Evolutionary conservation across 2,888 invertebrate genomes (phyloP).

Genomic region (Silvanus unidentatus): DNA sequence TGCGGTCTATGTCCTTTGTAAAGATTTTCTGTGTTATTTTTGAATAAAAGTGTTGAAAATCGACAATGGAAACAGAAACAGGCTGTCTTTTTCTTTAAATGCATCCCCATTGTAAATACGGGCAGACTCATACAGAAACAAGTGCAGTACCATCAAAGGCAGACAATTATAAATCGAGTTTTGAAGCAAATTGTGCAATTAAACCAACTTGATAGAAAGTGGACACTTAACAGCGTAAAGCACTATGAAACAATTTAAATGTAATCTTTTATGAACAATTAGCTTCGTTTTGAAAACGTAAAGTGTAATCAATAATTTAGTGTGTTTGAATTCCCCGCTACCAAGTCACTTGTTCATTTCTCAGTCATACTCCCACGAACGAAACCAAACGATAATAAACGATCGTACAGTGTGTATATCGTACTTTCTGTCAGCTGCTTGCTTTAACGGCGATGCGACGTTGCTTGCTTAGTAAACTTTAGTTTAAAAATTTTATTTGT

Average conservation of each 20-base stretch:
- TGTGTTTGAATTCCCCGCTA: constrained; percentile 41
- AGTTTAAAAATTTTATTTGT: constrained; percentile 45
- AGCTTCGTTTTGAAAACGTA: constrained; percentile 19
- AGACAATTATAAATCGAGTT: constrained; percentile 10
- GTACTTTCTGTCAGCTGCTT: constrained; percentile 60
- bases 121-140: not conserved
- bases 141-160: constrained; percentile 11
- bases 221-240: constrained; percentile 15
- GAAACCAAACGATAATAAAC: constrained; percentile 30
- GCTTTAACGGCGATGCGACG: constrained; percentile 61
- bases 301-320: constrained; percentile 42
- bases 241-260: constrained; percentile 25
- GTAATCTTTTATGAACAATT: constrained; percentile 32
- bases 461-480: constrained; percentile 48
- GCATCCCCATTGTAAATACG: constrained; percentile 1
- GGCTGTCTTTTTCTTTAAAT: not conserved
- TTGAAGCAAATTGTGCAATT: constrained; percentile 15
- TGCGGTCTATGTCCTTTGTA: no score
- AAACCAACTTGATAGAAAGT: constrained; percentile 14
- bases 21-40: not conserved
- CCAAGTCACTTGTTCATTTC: constrained; percentile 28
- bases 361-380: constrained; percentile 33
- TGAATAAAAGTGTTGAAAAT: constrained; percentile 3
- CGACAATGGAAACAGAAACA: constrained; percentile 9
- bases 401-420: constrained; percentile 37